Percentiles rank a stretch among this genome's conserved stretches.
phyloP scores from a whole-genome alignment of 2,888 invertebrate species.

The Trichopoda pennipes region DNA sequence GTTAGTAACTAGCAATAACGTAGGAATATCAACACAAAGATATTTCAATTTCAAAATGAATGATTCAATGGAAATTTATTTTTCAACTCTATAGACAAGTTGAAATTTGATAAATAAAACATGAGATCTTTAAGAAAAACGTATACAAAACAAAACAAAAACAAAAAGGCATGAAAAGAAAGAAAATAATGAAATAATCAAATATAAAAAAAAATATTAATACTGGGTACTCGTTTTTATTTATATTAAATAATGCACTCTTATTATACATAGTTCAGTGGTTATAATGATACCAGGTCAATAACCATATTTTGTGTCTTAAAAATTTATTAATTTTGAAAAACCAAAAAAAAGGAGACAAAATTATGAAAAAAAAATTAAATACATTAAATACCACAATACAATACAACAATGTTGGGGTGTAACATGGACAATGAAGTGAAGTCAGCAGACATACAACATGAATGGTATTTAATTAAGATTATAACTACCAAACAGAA shows the following conservation, averaged over 20 bases:
- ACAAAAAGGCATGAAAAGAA: conserved; percentile 3
- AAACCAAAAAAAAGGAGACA: background rate
- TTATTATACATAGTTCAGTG: conserved; percentile 6
- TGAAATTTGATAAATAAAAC: conserved; percentile 57
- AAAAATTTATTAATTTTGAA: conserved; percentile 14
- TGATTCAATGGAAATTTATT: conserved; percentile 30
- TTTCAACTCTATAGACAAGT: conserved; percentile 4
- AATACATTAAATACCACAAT: background rate
- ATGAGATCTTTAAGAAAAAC: conserved; percentile 46
- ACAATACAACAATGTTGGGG: too few relatives aligned
- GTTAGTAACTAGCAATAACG: background rate
- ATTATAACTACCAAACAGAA: background rate
- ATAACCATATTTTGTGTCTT: conserved; percentile 35
- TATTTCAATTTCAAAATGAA: conserved; percentile 31
- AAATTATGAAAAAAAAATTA: conserved; percentile 10
- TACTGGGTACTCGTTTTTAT: background rate
- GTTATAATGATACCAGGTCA: conserved; percentile 48
- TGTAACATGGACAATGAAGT: background rate
- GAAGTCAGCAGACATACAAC: conserved; percentile 1
- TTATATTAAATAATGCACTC: conserved; percentile 13
- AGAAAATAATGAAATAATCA: background rate
- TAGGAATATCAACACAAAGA: background rate
- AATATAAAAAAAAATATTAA: background rate
- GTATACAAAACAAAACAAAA: conserved; percentile 24
- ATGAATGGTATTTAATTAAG: conserved; percentile 26